Evolutionary conservation across 2,113 vertebrate genomes (phyloP).

Genomic region (Actenoides hombroni): DNA sequence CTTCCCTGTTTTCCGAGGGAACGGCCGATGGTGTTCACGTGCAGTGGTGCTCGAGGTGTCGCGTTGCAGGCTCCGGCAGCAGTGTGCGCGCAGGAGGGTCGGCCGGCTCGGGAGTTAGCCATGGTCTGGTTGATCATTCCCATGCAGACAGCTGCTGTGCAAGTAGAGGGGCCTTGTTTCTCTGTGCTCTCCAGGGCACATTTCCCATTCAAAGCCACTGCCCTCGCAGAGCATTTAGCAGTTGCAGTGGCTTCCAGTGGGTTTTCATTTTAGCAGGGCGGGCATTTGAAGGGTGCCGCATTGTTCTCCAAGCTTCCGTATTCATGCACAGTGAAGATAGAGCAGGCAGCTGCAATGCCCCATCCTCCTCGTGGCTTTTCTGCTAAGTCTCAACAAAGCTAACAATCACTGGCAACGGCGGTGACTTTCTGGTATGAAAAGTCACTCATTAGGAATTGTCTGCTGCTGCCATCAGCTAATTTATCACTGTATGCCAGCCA

Average conservation of each 20-base stretch:
- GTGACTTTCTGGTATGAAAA: conserved; percentile 38
- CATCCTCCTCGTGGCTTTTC: not conserved
- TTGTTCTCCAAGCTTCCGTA: not conserved
- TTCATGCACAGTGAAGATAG: not conserved
- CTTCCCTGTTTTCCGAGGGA: not conserved
- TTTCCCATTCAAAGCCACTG: not conserved
- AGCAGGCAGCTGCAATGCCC: not conserved
- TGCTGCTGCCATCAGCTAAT: conserved; percentile 14
- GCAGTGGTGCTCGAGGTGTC: accelerated
- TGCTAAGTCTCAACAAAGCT: not conserved
- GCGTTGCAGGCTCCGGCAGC: not conserved
- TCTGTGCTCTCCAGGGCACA: not conserved
- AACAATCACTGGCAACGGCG: not conserved
- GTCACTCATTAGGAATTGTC: conserved; percentile 29
- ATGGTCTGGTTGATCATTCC: not conserved
- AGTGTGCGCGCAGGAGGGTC: accelerated
- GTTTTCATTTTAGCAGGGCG: not conserved
- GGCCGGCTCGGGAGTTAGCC: accelerated
- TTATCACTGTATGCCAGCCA: not conserved
- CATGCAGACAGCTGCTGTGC: not conserved
- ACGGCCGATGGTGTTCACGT: not conserved
- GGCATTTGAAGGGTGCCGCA: not conserved
- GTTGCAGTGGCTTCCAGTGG: not conserved
- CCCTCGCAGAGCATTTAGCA: not conserved
- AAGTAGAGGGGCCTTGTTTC: not conserved